Evolutionary conservation across 2,113 vertebrate genomes (phyloP).

Genomic region (Syrrhaptes paradoxus): DNA sequence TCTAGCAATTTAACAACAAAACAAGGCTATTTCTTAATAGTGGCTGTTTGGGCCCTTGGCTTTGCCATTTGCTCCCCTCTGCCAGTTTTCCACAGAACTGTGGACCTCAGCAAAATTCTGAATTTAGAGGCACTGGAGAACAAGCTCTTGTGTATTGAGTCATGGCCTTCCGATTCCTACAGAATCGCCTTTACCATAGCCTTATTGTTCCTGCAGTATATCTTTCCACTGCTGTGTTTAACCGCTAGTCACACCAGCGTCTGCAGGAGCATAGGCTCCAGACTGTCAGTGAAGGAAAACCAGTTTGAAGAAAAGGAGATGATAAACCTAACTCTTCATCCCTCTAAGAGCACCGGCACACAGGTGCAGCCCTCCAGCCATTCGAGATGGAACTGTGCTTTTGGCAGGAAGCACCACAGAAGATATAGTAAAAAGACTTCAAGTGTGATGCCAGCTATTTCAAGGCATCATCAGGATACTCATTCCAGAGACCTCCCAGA

Average conservation of each 20-base stretch:
- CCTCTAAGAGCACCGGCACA: constrained; percentile 42
- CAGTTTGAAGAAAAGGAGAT: constrained; percentile 81
- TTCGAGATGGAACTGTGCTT: constrained; percentile 67
- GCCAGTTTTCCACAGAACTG: constrained; percentile 80
- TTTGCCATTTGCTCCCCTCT: constrained; percentile 82
- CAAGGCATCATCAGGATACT: constrained; percentile 53
- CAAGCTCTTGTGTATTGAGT: constrained; percentile 80
- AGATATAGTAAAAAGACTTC: constrained; percentile 81
- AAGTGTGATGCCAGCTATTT: constrained; percentile 76
- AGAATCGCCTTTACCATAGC: constrained; percentile 81
- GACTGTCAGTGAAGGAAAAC: constrained; percentile 68
- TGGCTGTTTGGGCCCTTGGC: constrained; percentile 76
- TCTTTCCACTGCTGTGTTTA: constrained; percentile 79
- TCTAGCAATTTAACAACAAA: constrained; percentile 79
- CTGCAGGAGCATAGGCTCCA: constrained; percentile 80
- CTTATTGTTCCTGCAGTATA: constrained; percentile 81
- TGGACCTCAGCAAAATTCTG: constrained; percentile 78
- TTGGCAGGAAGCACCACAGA: constrained; percentile 76
- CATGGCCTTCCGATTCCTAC: constrained; percentile 81
- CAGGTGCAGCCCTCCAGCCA: constrained; percentile 23
- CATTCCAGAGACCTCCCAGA: constrained; percentile 52
- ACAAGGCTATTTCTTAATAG: constrained; percentile 78
- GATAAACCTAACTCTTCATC: constrained; percentile 79
- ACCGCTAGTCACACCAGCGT: constrained; percentile 83
- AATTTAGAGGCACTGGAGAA: constrained; percentile 72